A percentile compares a stretch with the other conserved stretches of the same genome.
Conservation (phyloP, 2,888 invertebrate genomes). For the Augochlorella aurata region DNA sequence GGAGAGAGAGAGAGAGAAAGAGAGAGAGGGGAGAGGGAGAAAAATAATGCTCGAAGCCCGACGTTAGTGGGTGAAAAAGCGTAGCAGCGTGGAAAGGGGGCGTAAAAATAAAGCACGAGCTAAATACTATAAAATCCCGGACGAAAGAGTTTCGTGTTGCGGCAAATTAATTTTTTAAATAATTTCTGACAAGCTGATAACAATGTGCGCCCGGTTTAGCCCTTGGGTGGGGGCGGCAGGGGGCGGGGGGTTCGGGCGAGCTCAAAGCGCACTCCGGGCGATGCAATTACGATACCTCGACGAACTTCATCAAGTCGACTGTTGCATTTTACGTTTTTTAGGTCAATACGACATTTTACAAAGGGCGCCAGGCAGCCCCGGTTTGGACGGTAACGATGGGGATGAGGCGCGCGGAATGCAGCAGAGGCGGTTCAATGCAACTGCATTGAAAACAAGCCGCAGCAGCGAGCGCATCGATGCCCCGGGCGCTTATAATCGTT, state of each 20-base stretch:
- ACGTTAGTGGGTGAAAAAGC: slow-evolving; percentile 1
- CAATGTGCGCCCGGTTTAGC: slow-evolving; percentile 23
- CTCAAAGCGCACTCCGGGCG: slow-evolving; percentile 58
- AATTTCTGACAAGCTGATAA: slow-evolving; percentile 55
- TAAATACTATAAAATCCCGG: slow-evolving; percentile 31
- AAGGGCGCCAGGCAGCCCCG: slow-evolving; percentile 57
- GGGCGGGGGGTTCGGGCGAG: neutral
- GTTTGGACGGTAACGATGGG: slow-evolving; percentile 61
- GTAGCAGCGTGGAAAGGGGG: neutral
- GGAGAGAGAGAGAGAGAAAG: neutral
- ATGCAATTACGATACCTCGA: slow-evolving; percentile 61
- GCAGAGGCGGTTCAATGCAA: slow-evolving; percentile 63
- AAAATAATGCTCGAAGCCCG: slow-evolving; percentile 14
- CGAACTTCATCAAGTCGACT: slow-evolving; percentile 63
- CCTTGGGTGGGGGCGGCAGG: neutral
- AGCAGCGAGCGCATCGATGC: slow-evolving; percentile 56
- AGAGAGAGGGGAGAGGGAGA: neutral
- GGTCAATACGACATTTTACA: slow-evolving; percentile 67
- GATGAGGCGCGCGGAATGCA: slow-evolving; percentile 62
- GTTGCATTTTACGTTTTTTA: slow-evolving; percentile 66
- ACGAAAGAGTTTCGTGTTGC: slow-evolving; percentile 16
- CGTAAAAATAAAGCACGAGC: neutral
- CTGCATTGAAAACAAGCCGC: slow-evolving; percentile 69
- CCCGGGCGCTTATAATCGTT: slow-evolving; percentile 71
- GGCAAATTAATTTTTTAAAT: slow-evolving; percentile 52